Evolutionary conservation across 2,113 vertebrate genomes (phyloP), one percentile per base, ranked within the genome.

Genomic region (Coreoperca whiteheadi): DNA sequence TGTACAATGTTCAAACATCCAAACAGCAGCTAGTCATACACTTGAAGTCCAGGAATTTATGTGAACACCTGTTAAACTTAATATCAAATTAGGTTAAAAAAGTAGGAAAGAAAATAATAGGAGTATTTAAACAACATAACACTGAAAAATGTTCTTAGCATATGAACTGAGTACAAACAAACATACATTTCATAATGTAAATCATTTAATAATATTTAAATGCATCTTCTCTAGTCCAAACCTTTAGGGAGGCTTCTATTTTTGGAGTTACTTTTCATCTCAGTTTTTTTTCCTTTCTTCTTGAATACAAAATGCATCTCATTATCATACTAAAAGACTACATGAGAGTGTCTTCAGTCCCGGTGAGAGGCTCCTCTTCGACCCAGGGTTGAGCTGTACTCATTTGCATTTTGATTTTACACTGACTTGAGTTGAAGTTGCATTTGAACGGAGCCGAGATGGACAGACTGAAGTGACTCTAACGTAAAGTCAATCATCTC

Each of bases 341-440:
- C 15, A 14, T 56, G 54, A 87, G 77, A 77, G 88, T 43, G 39
- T 78, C 3, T 61, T 85, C 74, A 77, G 64, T 61, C 39, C 25
- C 4, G 0, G 16, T 74, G 69, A 90, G 86, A 87, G 84, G 74
- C 85, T 85, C 86, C 76, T 74, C 16, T 82, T 50, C 23, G 39
- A 72, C 73, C 65, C 51, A 0, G 11, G 73, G 74, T 54, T 64
- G 67, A 83, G 79, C 63, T 63, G 60, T 18, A 7, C 50, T 81
- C 79, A 93, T 94, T 92, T 91, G 59, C 91, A 92, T 93, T 88
- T 92, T 57, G 82, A 93, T 92, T 90, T 85, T 73, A 72, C 69
- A 60, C 41, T 76, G 71, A 74, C 61, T 83, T 60, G 78, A 87
- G 83, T 51, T 83, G 56, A 81, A 84, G 43, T 56, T 70, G 61